A percentile compares a stretch with the other conserved stretches of the same genome.
phyloP scores from a whole-genome alignment of 1,140 invertebrate genomes.

The Ectropis grisescens region DNA sequence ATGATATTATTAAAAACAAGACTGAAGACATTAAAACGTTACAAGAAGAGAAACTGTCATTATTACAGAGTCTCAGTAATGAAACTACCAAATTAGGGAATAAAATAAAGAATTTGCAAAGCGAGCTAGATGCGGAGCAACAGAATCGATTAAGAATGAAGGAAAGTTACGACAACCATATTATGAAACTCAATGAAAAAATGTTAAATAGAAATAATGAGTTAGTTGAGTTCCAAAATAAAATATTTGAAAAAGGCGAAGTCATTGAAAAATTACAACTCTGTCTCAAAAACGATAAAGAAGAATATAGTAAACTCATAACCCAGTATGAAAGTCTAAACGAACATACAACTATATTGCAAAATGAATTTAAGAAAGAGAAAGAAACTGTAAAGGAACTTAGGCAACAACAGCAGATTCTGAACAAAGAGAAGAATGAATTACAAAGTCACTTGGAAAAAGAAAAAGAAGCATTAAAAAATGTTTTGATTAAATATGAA shows the following conservation, averaged over 20 bases:
- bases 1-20: constrained; percentile 33
- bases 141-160: constrained; percentile 32
- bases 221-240: constrained; percentile 53
- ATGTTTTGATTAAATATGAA: constrained; percentile 1
- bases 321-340: too few species aligned
- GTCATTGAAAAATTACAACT: constrained; percentile 38
- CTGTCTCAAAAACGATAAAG: constrained; percentile 36
- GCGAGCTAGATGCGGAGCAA: constrained; percentile 36
- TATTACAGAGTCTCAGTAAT: constrained; percentile 36
- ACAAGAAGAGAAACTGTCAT: constrained; percentile 46
- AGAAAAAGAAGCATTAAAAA: neutral
- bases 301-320: too few species aligned
- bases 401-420: too few species aligned
- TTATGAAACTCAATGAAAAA: constrained; percentile 58
- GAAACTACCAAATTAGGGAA: constrained; percentile 42
- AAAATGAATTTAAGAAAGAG: too few species aligned
- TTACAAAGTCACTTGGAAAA: too few species aligned
- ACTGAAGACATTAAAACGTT: constrained; percentile 44
- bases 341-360: too few species aligned
- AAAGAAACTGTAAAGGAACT: too few species aligned
- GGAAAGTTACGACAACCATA: constrained; percentile 46
- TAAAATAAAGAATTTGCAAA: constrained; percentile 31
- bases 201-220: constrained; percentile 55
- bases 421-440: too few species aligned
- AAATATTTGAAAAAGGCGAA: constrained; percentile 44